Base-by-base conservation (phyloP, 2,797 vertebrate genomes). In the Moxostoma hubbsi region DNA sequence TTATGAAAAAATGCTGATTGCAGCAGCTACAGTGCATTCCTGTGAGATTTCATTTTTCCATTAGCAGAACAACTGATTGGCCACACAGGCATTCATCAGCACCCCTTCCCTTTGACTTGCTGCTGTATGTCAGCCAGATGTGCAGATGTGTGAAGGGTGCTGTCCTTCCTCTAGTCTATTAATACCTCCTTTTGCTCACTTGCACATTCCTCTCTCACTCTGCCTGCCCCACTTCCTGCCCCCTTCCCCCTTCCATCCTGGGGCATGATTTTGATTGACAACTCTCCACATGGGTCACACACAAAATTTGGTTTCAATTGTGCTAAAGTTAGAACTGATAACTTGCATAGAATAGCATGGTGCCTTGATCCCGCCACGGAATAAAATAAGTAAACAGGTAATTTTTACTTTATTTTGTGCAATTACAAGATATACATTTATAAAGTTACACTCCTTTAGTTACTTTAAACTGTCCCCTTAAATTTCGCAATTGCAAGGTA, bases 41-140 rank as follows among this genome's bases (percentile, higher is more conserved):
- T 58, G 54, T 12, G 61, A 72, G 80, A 67, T 61, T 72, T 77
- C 53, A 77, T 59, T 66, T 59, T 36, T 13, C 77, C 73, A 84
- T 88, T 84, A 84, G 84, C 82, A 76, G 73, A 81, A 75, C 84
- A 84, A 85, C 79, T 36, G 85, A 82, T 78, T 86, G 86, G 88
- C 89, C 64, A 70, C 66, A 50, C 75, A 70, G 65, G 67, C 88
- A 83, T 85, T 78, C 54, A 50, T 63, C 49, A n/a, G 11, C 15
- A 12, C 9, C 78, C 78, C 12, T 50, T 70, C 70, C 85, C 86
- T 81, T 81, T 85, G 89, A 88, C 87, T 53, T 49, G 47, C 47
- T 73, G 61, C 58, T 69, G 70, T 47, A 68, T 68, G 80, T 51
- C 43, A 43, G 45, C 76, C 85, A 87, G 85, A 87, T 87, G 86